These are phyloP conservation scores for Argynnis bischoffii DNA, from an alignment of 2,888 invertebrate genomes.

Conservation along the genomic window DNA sequence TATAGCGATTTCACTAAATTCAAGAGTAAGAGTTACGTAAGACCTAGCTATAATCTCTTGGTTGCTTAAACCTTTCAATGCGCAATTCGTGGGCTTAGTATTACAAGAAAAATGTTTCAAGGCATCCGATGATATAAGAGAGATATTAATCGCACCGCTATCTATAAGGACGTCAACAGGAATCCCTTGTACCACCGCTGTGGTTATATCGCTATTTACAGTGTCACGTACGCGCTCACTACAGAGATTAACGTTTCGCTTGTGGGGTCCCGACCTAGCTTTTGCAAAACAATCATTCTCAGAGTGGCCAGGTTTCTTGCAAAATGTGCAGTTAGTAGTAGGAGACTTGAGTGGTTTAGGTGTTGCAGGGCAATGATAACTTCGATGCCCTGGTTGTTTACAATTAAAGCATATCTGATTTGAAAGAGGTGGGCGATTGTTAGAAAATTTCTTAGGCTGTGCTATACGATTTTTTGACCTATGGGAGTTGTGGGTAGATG, in stretches of 20 bases:
- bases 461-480: no score
- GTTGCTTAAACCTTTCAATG: constrained; percentile 42
- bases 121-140: neutral
- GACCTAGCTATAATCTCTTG: constrained; percentile 37
- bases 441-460: no score
- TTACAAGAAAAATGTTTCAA: constrained; percentile 19
- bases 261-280: constrained; percentile 21
- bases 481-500: no score
- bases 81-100: constrained; percentile 26
- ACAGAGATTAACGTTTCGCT: constrained; percentile 40
- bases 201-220: constrained; percentile 30
- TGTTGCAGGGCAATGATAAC: neutral
- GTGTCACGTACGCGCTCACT: neutral
- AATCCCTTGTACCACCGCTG: constrained; percentile 38
- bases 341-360: no score
- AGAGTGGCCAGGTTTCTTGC: constrained; percentile 41
- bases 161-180: constrained; percentile 44
- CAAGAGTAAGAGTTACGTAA: constrained; percentile 35
- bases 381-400: constrained; percentile 19
- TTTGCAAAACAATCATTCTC: constrained; percentile 41
- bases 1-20: constrained; percentile 39
- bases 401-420: constrained; percentile 24
- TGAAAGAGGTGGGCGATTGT: no score
- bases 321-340: constrained; percentile 32
- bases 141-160: constrained; percentile 30